Evolutionary conservation across 2,113 vertebrate genomes (phyloP).

Genomic region (Acanthochromis polyacanthus): DNA sequence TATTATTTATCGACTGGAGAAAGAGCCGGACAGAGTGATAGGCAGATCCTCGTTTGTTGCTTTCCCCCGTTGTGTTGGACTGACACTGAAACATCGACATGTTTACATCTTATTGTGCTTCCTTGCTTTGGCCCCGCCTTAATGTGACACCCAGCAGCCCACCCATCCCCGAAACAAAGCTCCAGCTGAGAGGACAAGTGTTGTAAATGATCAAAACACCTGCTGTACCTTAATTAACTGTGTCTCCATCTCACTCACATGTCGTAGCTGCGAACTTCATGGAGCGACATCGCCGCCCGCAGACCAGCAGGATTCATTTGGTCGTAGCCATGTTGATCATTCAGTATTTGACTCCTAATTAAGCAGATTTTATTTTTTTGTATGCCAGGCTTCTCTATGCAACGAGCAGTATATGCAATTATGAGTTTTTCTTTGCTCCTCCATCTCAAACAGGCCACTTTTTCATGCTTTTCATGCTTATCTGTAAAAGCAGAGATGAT

Average conservation of each 20-base stretch:
- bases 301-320: not conserved
- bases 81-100: constrained; percentile 43
- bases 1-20: constrained; percentile 18
- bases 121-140: constrained; percentile 70
- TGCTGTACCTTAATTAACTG: constrained; percentile 69
- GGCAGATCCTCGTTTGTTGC: constrained; percentile 14
- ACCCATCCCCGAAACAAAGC: not conserved
- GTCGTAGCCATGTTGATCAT: constrained; percentile 3
- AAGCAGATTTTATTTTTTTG: constrained; percentile 31
- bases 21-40: constrained; percentile 16
- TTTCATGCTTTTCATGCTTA: not conserved
- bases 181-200: constrained; percentile 41
- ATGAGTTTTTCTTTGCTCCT: constrained; percentile 50
- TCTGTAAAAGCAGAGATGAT: not conserved
- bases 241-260: constrained; percentile 47
- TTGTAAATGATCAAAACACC: constrained; percentile 56
- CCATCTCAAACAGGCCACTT: not conserved
- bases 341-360: not conserved
- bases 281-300: not conserved
- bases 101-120: constrained; percentile 73
- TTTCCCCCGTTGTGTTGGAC: constrained; percentile 14
- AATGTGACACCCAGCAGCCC: constrained; percentile 36
- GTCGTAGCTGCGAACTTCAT: constrained; percentile 43
- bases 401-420: constrained; percentile 83
- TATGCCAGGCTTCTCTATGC: constrained; percentile 85